Evolutionary conservation across 2,113 vertebrate genomes (phyloP).

Genomic region (Pagrus major): DNA sequence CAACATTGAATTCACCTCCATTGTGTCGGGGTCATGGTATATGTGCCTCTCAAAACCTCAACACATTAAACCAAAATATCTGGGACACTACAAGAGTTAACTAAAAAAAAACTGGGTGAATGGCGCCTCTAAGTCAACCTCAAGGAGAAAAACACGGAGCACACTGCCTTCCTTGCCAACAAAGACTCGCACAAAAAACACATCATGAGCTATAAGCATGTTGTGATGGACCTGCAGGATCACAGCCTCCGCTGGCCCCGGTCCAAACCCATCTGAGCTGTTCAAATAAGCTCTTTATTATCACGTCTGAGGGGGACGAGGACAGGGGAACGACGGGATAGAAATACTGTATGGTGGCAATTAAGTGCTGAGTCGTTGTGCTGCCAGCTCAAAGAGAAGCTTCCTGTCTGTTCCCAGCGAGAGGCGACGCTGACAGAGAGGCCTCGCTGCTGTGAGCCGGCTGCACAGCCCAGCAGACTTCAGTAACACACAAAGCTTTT

Average conservation of each 20-base stretch:
- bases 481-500: background rate
- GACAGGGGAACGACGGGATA: background rate
- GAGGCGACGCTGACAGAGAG: background rate
- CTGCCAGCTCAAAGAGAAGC: background rate
- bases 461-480: background rate
- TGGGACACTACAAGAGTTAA: too few species aligned
- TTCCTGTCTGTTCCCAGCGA: background rate
- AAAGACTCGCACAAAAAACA: slow-evolving; percentile 13
- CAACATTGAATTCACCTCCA: too few species aligned
- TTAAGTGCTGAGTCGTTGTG: background rate
- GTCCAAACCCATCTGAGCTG: slow-evolving; percentile 31
- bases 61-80: background rate
- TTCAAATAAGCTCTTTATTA: slow-evolving; percentile 57
- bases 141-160: too few species aligned
- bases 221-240: background rate
- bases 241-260: slow-evolving; percentile 15
- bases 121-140: too few species aligned
- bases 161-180: background rate
- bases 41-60: background rate
- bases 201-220: background rate
- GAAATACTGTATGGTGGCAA: slow-evolving; percentile 1
- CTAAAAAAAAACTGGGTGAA: too few species aligned
- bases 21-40: background rate
- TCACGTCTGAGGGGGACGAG: slow-evolving; percentile 17
- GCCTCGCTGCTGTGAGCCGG: background rate